Percentiles rank a stretch among this genome's conserved stretches.
These are phyloP conservation scores for Alca torda DNA, from an alignment of 2,797 vertebrate genomes.

Conservation along the genomic window DNA sequence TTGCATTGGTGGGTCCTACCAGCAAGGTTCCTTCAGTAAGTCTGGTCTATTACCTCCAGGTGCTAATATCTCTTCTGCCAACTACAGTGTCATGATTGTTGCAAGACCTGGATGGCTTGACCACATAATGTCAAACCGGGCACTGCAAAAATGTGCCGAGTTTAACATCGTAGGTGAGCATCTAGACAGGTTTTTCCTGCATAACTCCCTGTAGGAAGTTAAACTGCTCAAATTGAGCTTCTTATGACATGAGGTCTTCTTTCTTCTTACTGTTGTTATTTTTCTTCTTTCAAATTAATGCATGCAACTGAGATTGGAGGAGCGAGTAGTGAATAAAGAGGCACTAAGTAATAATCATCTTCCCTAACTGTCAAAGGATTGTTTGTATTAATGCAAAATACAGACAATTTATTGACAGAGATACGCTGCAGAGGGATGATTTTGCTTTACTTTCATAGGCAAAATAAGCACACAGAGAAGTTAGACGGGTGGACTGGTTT, in stretches of 20 bases:
- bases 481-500: background rate
- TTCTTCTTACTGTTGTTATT: background rate
- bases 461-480: background rate
- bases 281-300: background rate
- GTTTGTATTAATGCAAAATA: conserved; percentile 31
- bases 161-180: background rate
- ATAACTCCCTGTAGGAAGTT: background rate
- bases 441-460: background rate
- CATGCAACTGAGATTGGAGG: background rate
- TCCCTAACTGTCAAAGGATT: conserved; percentile 17
- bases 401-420: conserved; percentile 29
- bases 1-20: background rate
- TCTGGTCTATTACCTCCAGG: background rate
- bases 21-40: background rate
- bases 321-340: background rate
- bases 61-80: background rate
- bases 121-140: background rate
- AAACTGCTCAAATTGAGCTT: background rate
- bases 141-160: background rate
- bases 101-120: background rate
- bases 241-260: background rate
- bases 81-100: background rate
- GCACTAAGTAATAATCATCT: conserved; percentile 12
- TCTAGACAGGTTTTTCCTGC: background rate
- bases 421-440: background rate